Evolutionary conservation across 2,797 vertebrate species (phyloP), one percentile per base, ranked within the genome.

Genomic region (Selene dorsalis): DNA sequence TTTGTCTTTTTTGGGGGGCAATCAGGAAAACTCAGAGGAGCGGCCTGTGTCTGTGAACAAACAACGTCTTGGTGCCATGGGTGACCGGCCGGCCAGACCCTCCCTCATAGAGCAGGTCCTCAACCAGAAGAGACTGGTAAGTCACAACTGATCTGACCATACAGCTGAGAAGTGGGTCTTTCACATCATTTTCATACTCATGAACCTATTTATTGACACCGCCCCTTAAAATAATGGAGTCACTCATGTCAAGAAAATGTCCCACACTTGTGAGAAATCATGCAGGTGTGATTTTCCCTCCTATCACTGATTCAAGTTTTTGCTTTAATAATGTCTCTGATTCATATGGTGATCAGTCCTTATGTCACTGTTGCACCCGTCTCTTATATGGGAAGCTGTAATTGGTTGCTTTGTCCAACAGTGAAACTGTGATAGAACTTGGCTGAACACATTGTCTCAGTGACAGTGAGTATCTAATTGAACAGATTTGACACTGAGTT

Each of bases 121-220:
- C 81, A 99, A 99, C 92, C 97, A 99, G 82, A 99, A 99, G 87
- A 96, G 98, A 87, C 94, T 99, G 95, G 98, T 98, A 85, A 95
- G 95, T 93, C 48, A 2, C 16, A 16, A 13, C 16, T 38, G 28
- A 0, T 24, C 48, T n/a, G 0, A 9, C 32, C 7, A 35, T 8
- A 9, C 32, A 35, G 32, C 32, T 8, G 7, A 35, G 32, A 35
- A 8, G 32, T 35, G 32, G 32, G 7, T 35, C 32, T 35, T 9
- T 9, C 32, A 35, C 32, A 35, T 35, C 7, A 35, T 35, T 35
- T 35, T 35, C 32, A 35, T 35, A 35, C 32, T 35, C 32, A 35
- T 35, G 7, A 35, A 35, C 32, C 32, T 35, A 35, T 8, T 35
- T 8, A 35, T 9, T 8, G 7, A 9, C 7, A 9, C 32, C 32